A percentile compares a stretch with the other conserved stretches of the same genome.
Evolutionary conservation across 1,140 invertebrate genomes (phyloP).

Genomic region (Zaprionus africanus): DNA sequence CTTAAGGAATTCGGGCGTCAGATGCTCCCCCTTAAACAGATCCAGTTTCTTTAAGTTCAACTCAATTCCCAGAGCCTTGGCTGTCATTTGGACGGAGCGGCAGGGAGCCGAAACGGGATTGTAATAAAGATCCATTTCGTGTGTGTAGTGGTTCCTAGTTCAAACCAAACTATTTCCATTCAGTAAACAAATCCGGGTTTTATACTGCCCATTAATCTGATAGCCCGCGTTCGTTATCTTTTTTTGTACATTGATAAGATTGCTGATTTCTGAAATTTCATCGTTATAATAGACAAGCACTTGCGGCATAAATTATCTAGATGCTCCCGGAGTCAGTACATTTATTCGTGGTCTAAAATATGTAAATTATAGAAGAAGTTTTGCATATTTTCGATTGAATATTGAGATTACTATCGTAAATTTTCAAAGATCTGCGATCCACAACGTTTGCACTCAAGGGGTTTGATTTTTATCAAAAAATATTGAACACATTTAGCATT

Average conservation of each 20-base stretch:
- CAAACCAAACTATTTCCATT: neutral
- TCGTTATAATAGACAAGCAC: neutral
- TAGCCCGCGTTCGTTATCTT: neutral
- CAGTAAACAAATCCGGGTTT: neutral
- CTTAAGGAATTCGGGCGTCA: constrained; percentile 87
- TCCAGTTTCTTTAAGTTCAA: constrained; percentile 85
- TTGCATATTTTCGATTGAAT: neutral
- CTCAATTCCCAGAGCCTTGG: constrained; percentile 84
- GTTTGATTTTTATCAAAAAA: no score
- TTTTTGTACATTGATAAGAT: neutral
- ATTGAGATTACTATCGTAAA: neutral
- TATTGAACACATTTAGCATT: no score
- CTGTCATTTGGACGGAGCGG: constrained; percentile 83
- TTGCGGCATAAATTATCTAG: neutral
- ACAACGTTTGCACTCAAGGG: neutral
- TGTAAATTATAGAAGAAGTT: neutral
- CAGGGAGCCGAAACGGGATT: constrained; percentile 69
- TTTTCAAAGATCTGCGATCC: neutral
- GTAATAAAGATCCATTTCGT: constrained; percentile 53
- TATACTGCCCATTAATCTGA: neutral
- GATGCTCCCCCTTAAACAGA: constrained; percentile 87
- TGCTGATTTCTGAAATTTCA: constrained; percentile 1
- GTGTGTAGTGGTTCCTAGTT: neutral
- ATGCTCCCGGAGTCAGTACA: neutral
- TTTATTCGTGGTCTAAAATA: neutral